These are phyloP conservation scores for Pyrochroa serraticornis DNA, from an alignment of 2,888 invertebrate genomes.

Conservation along the genomic window DNA sequence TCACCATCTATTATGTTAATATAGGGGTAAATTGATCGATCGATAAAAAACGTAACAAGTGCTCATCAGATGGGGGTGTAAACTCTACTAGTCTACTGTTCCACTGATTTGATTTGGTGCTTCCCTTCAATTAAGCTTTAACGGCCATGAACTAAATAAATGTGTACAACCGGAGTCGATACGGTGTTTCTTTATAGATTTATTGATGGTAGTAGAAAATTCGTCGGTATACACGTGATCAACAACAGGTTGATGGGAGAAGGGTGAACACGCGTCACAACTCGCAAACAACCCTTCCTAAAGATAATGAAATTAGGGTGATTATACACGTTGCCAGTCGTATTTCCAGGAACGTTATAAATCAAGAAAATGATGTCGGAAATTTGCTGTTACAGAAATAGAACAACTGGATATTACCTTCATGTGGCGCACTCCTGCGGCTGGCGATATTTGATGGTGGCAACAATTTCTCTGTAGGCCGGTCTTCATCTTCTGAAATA, in stretches of 20 bases:
- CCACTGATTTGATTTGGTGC: constrained; percentile 1
- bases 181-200: constrained; percentile 29
- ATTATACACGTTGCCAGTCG: background rate
- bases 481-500: constrained; percentile 40
- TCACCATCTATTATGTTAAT: constrained; percentile 25
- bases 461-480: constrained; percentile 45
- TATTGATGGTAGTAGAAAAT: constrained; percentile 27
- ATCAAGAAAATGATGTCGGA: constrained; percentile 1
- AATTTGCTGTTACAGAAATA: constrained; percentile 5
- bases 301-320: constrained; percentile 1
- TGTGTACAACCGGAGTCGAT: constrained; percentile 24
- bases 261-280: constrained; percentile 18
- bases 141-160: constrained; percentile 32
- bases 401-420: constrained; percentile 26
- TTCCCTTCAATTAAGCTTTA: constrained; percentile 13
- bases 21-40: constrained; percentile 20
- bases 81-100: no score
- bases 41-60: constrained; percentile 21
- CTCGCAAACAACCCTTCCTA: constrained; percentile 2
- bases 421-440: constrained; percentile 22
- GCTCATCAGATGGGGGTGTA: constrained; percentile 9
- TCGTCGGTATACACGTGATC: constrained; percentile 21
- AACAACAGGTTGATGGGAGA: constrained; percentile 29
- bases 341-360: background rate
- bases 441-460: constrained; percentile 33